Conservation (phyloP, 2,888 invertebrate genomes). For the Cheilosia vulpina region DNA sequence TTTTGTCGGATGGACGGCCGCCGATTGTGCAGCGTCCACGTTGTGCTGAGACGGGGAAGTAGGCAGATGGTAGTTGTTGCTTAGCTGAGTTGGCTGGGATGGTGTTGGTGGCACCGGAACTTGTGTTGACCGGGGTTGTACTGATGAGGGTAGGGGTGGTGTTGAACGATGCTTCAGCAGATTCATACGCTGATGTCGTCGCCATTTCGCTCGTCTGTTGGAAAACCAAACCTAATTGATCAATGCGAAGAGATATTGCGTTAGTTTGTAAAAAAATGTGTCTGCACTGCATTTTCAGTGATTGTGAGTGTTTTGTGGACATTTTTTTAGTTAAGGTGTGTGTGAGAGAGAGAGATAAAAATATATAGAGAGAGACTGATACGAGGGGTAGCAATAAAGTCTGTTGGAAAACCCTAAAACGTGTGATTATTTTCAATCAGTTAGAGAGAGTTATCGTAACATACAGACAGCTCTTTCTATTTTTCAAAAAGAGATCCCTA, state of each 20-base stretch:
- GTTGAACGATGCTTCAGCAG: constrained; percentile 92
- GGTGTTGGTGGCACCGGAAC: constrained; percentile 54
- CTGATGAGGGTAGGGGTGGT: constrained; percentile 85
- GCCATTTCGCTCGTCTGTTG: constrained; percentile 99
- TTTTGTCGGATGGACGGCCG: constrained; percentile 14
- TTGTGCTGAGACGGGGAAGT: constrained; percentile 76
- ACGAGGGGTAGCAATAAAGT: too few species aligned
- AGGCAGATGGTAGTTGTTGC: constrained; percentile 42
- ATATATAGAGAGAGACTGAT: background rate
- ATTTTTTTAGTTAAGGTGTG: background rate
- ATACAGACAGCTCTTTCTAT: too few species aligned
- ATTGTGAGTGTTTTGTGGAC: constrained; percentile 2
- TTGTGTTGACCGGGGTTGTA: constrained; percentile 76
- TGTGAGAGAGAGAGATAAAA: background rate
- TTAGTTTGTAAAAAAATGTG: constrained; percentile 82
- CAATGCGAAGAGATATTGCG: constrained; percentile 85
- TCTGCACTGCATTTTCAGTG: constrained; percentile 53
- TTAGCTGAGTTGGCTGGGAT: constrained; percentile 35
- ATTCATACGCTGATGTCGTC: constrained; percentile 98
- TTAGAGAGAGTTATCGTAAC: too few species aligned
- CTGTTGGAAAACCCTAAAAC: too few species aligned
- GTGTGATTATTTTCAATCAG: too few species aligned
- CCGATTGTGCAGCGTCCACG: constrained; percentile 82
- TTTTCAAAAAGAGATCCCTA: too few species aligned
- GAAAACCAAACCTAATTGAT: constrained; percentile 99